phyloP scores from a whole-genome alignment of 2,888 invertebrate species.

The Plagodis pulveraria region DNA sequence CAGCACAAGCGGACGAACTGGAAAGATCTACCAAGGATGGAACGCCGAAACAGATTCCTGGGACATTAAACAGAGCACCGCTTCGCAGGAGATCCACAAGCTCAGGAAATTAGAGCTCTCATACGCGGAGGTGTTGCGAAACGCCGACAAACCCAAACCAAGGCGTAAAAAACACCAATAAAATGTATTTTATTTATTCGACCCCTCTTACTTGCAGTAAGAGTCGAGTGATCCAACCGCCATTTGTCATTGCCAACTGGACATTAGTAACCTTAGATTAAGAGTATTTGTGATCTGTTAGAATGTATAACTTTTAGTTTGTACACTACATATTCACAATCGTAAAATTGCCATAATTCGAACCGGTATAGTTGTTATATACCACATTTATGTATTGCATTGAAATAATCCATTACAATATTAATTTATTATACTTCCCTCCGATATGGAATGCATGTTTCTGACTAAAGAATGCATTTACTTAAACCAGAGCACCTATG shows the following conservation, averaged over 20 bases:
- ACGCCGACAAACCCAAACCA: slow-evolving; percentile 85
- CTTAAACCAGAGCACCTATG: slow-evolving; percentile 48
- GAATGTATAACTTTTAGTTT: slow-evolving; percentile 74
- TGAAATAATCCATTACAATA: slow-evolving; percentile 49
- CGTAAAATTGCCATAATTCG: slow-evolving; percentile 77
- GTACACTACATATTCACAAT: slow-evolving; percentile 69
- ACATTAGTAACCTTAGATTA: slow-evolving; percentile 74
- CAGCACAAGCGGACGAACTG: slow-evolving; percentile 78
- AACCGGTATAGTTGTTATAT: slow-evolving; percentile 64
- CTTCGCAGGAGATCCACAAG: slow-evolving; percentile 93
- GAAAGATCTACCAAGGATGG: slow-evolving; percentile 80
- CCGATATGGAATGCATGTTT: slow-evolving; percentile 54
- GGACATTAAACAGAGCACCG: slow-evolving; percentile 87
- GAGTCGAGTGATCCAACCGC: slow-evolving; percentile 77
- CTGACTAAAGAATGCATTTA: slow-evolving; percentile 63
- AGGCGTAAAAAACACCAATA: slow-evolving; percentile 83
- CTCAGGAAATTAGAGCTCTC: slow-evolving; percentile 92
- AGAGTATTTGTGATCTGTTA: slow-evolving; percentile 83
- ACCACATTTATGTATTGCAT: slow-evolving; percentile 55
- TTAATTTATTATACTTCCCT: slow-evolving; percentile 65
- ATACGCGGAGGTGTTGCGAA: slow-evolving; percentile 93
- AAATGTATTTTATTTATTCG: slow-evolving; percentile 61
- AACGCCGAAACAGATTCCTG: slow-evolving; percentile 78
- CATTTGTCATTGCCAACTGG: slow-evolving; percentile 83
- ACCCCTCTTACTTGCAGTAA: slow-evolving; percentile 72